phyloP scores from a whole-genome alignment of 2,888 invertebrate genomes.

The Platypus cylindrus region DNA sequence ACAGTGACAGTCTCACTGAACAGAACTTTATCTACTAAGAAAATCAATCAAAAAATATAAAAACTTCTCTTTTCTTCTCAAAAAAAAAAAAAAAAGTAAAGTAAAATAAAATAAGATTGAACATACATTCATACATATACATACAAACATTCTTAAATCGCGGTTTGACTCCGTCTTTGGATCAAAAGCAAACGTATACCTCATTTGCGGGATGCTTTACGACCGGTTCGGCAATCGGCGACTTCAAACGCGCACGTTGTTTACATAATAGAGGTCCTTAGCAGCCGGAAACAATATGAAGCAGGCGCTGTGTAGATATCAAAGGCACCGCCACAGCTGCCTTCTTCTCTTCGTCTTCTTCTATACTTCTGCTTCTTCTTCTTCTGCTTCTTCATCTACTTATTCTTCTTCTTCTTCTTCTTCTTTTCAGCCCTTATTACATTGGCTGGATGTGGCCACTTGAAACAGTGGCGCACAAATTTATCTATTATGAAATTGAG shows the following conservation, averaged over 20 bases:
- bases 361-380: constrained; percentile 10
- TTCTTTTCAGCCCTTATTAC: no score
- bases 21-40: no score
- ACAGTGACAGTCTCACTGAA: no score
- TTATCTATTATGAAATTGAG: no score
- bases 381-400: constrained; percentile 4
- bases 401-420: not conserved
- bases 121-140: no score
- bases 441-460: no score
- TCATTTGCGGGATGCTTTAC: constrained; percentile 35
- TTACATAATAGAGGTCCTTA: constrained; percentile 58
- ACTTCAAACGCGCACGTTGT: constrained; percentile 53
- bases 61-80: no score
- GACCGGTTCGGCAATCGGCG: constrained; percentile 35
- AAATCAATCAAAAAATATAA: no score
- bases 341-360: no score
- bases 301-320: constrained; percentile 34
- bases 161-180: constrained; percentile 11
- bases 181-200: constrained; percentile 21
- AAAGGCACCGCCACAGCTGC: constrained; percentile 33
- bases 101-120: no score
- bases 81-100: no score
- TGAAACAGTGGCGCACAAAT: constrained; percentile 1
- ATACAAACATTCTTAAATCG: constrained; percentile 8
- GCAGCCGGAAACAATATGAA: constrained; percentile 42